A percentile compares a stretch with the other conserved stretches of the same genome.
Evolutionary conservation across 1,140 invertebrate genomes (phyloP).

Genomic region (Mizuhopecten yessoensis): DNA sequence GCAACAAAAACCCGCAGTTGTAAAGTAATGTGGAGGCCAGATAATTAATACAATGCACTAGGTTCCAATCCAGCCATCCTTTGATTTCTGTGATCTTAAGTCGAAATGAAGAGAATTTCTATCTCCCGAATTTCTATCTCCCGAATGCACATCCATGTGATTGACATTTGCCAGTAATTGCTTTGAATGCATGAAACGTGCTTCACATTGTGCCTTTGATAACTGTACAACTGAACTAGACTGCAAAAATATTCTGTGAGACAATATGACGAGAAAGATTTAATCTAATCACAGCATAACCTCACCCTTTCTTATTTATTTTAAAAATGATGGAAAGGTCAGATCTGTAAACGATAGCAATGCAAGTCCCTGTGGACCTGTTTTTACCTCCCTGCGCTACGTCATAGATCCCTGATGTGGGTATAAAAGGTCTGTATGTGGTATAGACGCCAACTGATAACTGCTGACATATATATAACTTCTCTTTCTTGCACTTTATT

Average conservation of each 20-base stretch:
- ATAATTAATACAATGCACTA: constrained; percentile 29
- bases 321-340: background rate
- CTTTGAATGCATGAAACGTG: background rate
- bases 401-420: too few relatives aligned
- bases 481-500: too few relatives aligned
- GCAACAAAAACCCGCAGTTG: background rate
- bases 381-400: background rate
- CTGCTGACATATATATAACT: too few relatives aligned
- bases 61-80: background rate
- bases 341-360: background rate
- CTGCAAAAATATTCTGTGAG: background rate
- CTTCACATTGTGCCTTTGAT: background rate
- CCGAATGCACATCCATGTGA: background rate
- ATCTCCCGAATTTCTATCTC: constrained; percentile 29
- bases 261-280: background rate
- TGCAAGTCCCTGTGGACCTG: background rate
- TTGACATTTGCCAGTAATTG: constrained; percentile 8
- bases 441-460: too few relatives aligned
- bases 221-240: background rate
- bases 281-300: background rate
- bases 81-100: constrained; percentile 32
- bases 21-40: background rate
- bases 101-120: constrained; percentile 10
- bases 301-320: background rate
- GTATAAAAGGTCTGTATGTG: too few relatives aligned